Base-by-base conservation (phyloP, 2,113 vertebrate species). In the Phrynosoma blainvillii region DNA sequence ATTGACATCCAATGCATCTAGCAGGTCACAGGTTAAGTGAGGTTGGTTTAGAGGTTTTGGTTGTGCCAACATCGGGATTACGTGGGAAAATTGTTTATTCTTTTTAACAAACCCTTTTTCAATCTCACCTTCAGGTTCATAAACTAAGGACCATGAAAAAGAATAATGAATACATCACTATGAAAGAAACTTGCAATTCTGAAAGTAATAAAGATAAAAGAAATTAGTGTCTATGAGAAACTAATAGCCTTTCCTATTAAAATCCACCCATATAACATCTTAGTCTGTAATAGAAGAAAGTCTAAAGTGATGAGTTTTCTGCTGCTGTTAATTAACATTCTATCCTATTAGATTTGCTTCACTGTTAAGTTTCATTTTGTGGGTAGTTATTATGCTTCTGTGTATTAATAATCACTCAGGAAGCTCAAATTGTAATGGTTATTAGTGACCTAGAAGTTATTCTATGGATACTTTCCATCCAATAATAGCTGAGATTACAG, bases 281-380 rank as follows among this genome's bases (percentile, higher is more conserved):
- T 93, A 82, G 62, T 89, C 94, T 77, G 76, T 93, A 93, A 92
- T 91, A 88, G 91, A 95, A 92, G 79, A 86, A 90, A 93, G 25
- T n/a, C 79, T 94, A 86, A 94, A 94, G 94, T 85, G 87, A 94
- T 96, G 95, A 95, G 89, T 94, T 95, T 92, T 95, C 90, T 89
- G 89, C 90, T 96, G 85, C 85, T 94, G 93, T 95, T 96, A 97
- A 97, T 97, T 97, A 97, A 96, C 92, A 95, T 95, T 92, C 90
- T 92, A 76, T 91, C 87, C 92, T 94, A 89, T 97, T 96, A 92
- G 90, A 91, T 93, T 94, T 96, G 93, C 87, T 95, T 91, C 94
- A 91, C 92, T 94, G 92, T 95, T 94, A 95, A 94, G 92, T 94
- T 95, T 95, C 94, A 96, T 95, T 96, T 96, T 93, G 93, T 94